Percentiles rank a stretch among this genome's conserved stretches.
phyloP scores from a whole-genome alignment of 2,113 vertebrate genomes.

The Prinia subflava region DNA sequence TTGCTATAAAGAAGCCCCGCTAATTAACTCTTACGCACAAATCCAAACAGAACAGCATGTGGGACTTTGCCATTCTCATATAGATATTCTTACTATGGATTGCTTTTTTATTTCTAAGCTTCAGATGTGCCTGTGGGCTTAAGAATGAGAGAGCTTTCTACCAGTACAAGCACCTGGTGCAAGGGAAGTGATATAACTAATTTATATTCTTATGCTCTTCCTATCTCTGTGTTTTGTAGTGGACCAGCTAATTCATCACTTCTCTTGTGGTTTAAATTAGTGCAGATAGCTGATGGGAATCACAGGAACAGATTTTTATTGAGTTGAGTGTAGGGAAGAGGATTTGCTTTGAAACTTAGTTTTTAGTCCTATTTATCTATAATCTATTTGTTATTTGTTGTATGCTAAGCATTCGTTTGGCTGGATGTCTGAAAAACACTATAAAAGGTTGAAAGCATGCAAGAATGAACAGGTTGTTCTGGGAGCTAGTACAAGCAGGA shows the following conservation, averaged over 20 bases:
- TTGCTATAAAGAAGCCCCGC: neutral
- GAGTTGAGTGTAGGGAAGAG: neutral
- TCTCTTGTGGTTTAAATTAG: neutral
- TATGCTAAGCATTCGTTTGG: neutral
- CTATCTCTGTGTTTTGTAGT: neutral
- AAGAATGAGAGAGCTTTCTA: neutral
- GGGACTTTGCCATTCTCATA: neutral
- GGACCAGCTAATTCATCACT: neutral
- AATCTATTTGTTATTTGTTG: neutral
- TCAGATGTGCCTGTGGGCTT: neutral
- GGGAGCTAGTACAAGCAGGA: neutral
- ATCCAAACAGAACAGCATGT: neutral
- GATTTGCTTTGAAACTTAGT: neutral
- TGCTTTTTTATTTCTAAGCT: neutral
- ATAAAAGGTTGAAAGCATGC: neutral
- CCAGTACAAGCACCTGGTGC: neutral
- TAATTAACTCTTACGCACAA: neutral
- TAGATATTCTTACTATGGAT: neutral
- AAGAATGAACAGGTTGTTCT: neutral
- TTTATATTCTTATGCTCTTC: neutral
- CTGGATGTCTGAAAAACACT: neutral
- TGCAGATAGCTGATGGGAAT: neutral
- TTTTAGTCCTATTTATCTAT: neutral
- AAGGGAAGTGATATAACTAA: neutral
- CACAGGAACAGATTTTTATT: neutral